Evolutionary conservation across 1,140 invertebrate genomes (phyloP).

Genomic region (Lysiphlebus fabarum): DNA sequence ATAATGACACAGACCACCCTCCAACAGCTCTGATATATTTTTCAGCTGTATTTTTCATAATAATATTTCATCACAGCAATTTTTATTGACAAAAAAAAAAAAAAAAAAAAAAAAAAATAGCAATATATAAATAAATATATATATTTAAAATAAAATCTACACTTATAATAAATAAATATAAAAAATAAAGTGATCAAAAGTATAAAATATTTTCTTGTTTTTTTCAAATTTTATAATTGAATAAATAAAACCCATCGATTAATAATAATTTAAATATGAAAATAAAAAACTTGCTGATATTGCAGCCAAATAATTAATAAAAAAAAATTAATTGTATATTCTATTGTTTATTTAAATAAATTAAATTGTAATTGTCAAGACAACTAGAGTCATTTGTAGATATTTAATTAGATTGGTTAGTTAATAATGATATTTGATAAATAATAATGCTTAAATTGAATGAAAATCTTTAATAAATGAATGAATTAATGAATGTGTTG

Average conservation of each 20-base stretch:
- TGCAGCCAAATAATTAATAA: slow-evolving; percentile 15
- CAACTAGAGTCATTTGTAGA: slow-evolving; percentile 45
- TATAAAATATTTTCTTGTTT: too few species aligned
- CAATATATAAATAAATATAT: too few species aligned
- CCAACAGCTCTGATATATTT: too few species aligned
- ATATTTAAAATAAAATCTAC: too few species aligned
- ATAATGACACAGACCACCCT: too few species aligned
- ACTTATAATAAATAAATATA: too few species aligned
- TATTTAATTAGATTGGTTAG: slow-evolving; percentile 51
- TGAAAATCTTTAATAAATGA: slow-evolving; percentile 20
- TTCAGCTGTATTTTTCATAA: too few species aligned
- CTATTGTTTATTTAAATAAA: slow-evolving; percentile 33
- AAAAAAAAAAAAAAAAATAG: too few species aligned
- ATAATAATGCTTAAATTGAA: slow-evolving; percentile 36
- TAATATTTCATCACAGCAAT: too few species aligned
- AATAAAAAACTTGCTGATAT: slow-evolving; percentile 7
- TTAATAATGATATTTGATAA: slow-evolving; percentile 56
- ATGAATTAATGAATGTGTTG: slow-evolving; percentile 17
- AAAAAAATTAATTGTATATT: slow-evolving; percentile 11
- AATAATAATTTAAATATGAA: slow-evolving; percentile 4
- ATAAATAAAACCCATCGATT: slow-evolving; percentile 13
- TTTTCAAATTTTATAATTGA: neutral
- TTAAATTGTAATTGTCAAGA: slow-evolving; percentile 43
- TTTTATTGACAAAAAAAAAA: too few species aligned
- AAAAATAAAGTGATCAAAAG: too few species aligned